Evolutionary conservation across 2,113 vertebrate species (phyloP).

Genomic region (Glareola pratincola): DNA sequence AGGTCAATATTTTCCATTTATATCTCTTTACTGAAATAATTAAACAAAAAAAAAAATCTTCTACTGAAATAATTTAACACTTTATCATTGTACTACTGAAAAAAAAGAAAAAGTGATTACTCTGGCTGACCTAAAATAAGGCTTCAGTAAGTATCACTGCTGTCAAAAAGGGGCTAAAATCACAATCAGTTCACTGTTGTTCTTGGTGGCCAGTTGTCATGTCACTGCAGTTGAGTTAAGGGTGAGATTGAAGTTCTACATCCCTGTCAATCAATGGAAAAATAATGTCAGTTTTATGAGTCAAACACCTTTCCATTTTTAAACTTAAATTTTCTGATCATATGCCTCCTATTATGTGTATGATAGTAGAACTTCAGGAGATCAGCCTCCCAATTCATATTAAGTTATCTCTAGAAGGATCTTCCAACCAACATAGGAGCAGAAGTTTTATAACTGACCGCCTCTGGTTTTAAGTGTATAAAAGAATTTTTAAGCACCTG

Average conservation of each 20-base stretch:
- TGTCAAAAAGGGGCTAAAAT: background rate
- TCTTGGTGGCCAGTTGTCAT: background rate
- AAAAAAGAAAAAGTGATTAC: background rate
- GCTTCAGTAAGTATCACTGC: background rate
- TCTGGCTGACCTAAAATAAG: background rate
- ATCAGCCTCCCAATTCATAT: background rate
- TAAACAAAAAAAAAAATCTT: background rate
- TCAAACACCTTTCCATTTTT: background rate
- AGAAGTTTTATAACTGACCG: background rate
- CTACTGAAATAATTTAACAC: background rate
- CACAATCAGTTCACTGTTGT: background rate
- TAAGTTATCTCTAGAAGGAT: background rate
- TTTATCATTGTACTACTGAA: background rate
- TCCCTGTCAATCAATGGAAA: background rate
- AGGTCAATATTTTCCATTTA: conserved; percentile 5
- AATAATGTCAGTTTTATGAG: background rate
- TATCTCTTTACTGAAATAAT: background rate
- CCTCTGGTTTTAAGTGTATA: background rate
- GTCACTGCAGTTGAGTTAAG: background rate
- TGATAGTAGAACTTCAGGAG: background rate
- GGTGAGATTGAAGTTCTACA: background rate
- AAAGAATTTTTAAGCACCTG: background rate
- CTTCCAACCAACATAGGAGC: background rate
- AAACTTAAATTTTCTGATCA: background rate
- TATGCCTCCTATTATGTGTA: background rate